Base-by-base conservation (phyloP, 2,113 vertebrate species). In the Stigmatopora argus region DNA sequence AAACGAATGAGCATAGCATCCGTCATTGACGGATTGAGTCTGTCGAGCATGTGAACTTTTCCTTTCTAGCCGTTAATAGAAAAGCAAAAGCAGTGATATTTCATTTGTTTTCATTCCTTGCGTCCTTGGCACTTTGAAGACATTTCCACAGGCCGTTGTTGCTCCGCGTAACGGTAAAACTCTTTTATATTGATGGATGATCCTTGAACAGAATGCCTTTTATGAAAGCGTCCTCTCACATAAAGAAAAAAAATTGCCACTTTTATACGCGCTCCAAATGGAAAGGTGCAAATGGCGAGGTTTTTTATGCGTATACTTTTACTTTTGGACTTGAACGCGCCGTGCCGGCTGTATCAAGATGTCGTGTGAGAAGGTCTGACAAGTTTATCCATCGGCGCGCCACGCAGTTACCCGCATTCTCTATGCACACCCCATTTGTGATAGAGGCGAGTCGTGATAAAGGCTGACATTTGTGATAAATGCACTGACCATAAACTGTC, bases 401-500 rank as follows among this genome's bases (percentile, higher is more conserved):
- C 51, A 31, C 62, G 44, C 23, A 51, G 26, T n/a, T 46, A n/a
- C 26, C 26, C 63, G 19, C 63, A 52, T 46, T 23, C 19, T 26
- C 41, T 64, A 34, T 64, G 63, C 48, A 8, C 26, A 19, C 18
- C 59, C 58, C 13, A 38, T 19, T 45, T 45, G 59, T 61, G 41
- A 61, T 45, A 8, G 41, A 61, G 41, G 38, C 41, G 38, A 23
- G 73, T 52, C 11, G 53, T 87, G 81, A 86, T 86, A 77, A 74
- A 78, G 72, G 70, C 75, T 84, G 85, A 87, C 87, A 85, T 86
- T 83, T 81, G 78, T 84, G 87, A 87, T 89, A 87, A 89, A 89
- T 68, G 84, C 85, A 85, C 75, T 89, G 85, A 87, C 87, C 87
- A 87, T 86, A 87, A 89, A 89, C 77, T 81, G 84, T 87, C 85